Conservation (phyloP, 2,888 invertebrate species). For the Philereme vetulata region DNA sequence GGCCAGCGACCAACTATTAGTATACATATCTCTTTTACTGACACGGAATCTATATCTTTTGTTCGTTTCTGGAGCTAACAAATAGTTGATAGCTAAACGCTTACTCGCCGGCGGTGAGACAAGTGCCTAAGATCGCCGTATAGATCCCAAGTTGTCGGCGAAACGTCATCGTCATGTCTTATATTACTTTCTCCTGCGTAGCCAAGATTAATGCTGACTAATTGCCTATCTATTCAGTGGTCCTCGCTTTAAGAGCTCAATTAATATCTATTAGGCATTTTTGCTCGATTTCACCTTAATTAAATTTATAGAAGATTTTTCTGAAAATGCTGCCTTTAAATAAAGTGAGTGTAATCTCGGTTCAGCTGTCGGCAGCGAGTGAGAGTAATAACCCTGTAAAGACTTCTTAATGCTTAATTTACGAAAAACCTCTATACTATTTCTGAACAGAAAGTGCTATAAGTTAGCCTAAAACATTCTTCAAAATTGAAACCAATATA, state of each 20-base stretch:
- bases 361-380: conserved; percentile 15
- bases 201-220: conserved; percentile 69
- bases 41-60: too few relatives aligned
- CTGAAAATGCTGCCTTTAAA: conserved; percentile 27
- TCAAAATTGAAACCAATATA: too few relatives aligned
- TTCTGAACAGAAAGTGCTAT: too few relatives aligned
- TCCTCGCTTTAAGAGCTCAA: conserved; percentile 55
- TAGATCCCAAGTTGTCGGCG: conserved; percentile 57
- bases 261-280: conserved; percentile 59
- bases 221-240: conserved; percentile 73
- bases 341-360: conserved; percentile 27
- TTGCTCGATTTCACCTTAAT: conserved; percentile 48
- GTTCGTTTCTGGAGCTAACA: too few relatives aligned
- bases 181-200: conserved; percentile 67
- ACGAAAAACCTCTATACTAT: too few relatives aligned
- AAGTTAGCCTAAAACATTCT: too few relatives aligned
- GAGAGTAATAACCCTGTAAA: conserved; percentile 15
- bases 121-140: conserved; percentile 30
- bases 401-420: background rate
- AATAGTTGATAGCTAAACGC: too few relatives aligned
- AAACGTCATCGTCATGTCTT: conserved; percentile 70
- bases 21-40: too few relatives aligned
- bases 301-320: conserved; percentile 45
- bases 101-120: too few relatives aligned
- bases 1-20: too few relatives aligned